A percentile compares a stretch with the other conserved stretches of the same genome.
These are phyloP conservation scores for Pteruthius melanotis DNA, from an alignment of 2,113 vertebrate genomes.

Conservation along the genomic window DNA sequence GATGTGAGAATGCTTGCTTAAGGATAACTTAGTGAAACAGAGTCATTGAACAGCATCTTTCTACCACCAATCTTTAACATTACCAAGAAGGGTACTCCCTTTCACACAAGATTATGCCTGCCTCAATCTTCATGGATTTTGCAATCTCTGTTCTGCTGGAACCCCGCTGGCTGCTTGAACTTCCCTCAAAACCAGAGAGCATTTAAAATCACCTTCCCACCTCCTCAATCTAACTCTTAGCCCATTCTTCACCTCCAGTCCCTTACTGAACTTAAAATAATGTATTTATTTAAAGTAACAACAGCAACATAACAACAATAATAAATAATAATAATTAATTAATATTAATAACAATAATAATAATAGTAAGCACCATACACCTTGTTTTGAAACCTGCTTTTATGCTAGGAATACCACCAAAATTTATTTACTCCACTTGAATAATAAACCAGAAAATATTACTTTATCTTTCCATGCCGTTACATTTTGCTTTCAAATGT, in stretches of 20 bases:
- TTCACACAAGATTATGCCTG: not conserved
- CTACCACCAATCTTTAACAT: not conserved
- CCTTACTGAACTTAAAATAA: not conserved
- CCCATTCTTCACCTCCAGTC: not conserved
- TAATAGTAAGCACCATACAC: not conserved
- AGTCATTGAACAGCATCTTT: not conserved
- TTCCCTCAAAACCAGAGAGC: not conserved
- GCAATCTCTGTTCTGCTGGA: not conserved
- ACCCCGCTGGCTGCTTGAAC: not conserved
- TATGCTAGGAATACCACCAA: not conserved
- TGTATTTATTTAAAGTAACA: not conserved
- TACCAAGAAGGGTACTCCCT: not conserved
- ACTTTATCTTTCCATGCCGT: not conserved
- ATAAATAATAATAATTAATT: not conserved
- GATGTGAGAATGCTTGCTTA: not conserved
- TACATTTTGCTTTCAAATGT: not conserved
- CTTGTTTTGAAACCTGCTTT: not conserved
- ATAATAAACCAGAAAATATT: not conserved
- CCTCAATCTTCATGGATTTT: not conserved
- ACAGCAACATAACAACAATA: not conserved
- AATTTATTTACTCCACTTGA: not conserved
- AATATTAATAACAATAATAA: not conserved
- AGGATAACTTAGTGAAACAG: not conserved
- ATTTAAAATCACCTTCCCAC: not conserved
- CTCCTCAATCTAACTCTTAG: not conserved